These are phyloP conservation scores for Tenodera sinensis DNA, from an alignment of 2,888 invertebrate genomes.

Conservation along the genomic window DNA sequence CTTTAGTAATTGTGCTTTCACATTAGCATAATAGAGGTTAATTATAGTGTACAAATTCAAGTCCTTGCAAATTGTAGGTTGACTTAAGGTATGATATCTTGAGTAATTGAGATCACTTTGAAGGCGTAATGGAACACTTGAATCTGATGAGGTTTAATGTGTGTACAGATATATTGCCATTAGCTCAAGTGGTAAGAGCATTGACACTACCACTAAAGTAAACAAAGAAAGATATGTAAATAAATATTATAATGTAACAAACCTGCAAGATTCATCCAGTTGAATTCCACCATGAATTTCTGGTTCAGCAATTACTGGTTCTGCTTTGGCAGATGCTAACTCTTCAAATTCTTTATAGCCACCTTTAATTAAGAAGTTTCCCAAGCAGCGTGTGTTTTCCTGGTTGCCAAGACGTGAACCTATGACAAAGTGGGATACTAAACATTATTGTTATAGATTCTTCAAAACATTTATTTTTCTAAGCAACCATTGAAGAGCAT, in stretches of 20 bases:
- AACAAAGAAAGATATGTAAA: not conserved
- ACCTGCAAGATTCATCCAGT: slow-evolving; percentile 73
- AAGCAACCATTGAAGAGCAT: too few relatives aligned
- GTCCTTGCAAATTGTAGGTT: too few relatives aligned
- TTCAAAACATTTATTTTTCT: too few relatives aligned
- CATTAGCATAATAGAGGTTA: too few relatives aligned
- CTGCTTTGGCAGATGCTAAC: slow-evolving; percentile 62
- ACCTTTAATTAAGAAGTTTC: slow-evolving; percentile 83
- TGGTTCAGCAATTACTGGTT: slow-evolving; percentile 80
- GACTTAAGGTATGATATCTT: too few relatives aligned
- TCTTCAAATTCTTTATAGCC: slow-evolving; percentile 79
- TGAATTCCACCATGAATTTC: slow-evolving; percentile 78
- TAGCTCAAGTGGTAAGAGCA: too few relatives aligned
- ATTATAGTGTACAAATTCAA: too few relatives aligned
- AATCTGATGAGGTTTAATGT: too few relatives aligned
- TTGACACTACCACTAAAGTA: not conserved
- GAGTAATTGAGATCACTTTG: too few relatives aligned
- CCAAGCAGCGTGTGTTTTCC: slow-evolving; percentile 79
- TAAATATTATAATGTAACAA: not conserved
- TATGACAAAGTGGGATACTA: slow-evolving; percentile 37
- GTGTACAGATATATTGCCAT: too few relatives aligned
- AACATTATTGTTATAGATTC: not conserved
- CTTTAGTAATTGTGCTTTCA: too few relatives aligned
- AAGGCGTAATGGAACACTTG: too few relatives aligned
- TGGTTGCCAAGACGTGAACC: slow-evolving; percentile 73